A percentile compares a stretch with the other conserved stretches of the same genome.
Conservation (phyloP, 2,113 vertebrate genomes). For the Alligator mississippiensis region DNA sequence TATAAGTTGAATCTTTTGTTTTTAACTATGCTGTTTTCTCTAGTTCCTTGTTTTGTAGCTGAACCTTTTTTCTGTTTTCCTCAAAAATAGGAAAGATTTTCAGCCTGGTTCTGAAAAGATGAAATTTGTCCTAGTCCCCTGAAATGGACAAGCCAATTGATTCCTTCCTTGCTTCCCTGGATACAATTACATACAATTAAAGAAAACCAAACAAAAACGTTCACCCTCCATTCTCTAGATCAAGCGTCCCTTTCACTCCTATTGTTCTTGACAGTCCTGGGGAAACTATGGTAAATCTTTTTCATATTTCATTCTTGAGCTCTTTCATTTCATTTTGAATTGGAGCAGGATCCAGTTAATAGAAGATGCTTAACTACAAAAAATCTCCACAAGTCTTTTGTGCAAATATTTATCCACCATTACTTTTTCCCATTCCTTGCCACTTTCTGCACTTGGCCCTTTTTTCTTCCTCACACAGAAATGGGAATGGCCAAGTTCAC, state of each 20-base stretch:
- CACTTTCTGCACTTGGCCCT: neutral
- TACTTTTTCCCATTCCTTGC: neutral
- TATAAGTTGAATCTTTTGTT: no score
- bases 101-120: neutral
- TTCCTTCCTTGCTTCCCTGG: neutral
- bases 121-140: neutral
- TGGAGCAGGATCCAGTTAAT: neutral
- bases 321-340: neutral
- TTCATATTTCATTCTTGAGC: rapidly evolving
- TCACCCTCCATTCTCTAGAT: neutral
- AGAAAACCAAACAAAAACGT: neutral
- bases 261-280: neutral
- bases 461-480: neutral
- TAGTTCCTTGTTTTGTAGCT: neutral
- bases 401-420: neutral
- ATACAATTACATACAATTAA: neutral
- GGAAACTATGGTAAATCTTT: neutral
- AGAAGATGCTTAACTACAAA: neutral
- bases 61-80: neutral
- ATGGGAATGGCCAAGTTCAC: neutral
- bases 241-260: neutral
- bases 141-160: neutral
- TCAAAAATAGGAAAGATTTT: neutral
- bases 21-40: neutral
- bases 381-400: neutral